phyloP scores from a whole-genome alignment of 2,888 invertebrate species.

The Arge pagana region DNA sequence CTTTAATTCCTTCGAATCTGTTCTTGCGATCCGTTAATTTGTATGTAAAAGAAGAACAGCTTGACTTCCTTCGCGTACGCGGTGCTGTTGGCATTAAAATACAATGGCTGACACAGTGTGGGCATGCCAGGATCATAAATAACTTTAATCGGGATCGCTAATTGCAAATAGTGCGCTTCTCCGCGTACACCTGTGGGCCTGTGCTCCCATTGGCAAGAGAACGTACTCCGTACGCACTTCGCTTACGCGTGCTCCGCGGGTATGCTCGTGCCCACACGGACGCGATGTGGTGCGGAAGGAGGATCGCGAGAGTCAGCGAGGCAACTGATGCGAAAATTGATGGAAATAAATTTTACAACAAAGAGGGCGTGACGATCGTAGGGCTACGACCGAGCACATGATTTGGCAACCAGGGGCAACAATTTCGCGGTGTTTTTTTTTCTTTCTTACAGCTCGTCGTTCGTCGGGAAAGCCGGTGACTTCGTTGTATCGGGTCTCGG shows the following conservation, averaged over 20 bases:
- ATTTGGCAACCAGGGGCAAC: too few species aligned
- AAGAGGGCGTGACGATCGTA: conserved; percentile 48
- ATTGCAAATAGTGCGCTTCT: conserved; percentile 53
- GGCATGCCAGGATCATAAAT: conserved; percentile 54
- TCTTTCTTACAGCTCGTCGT: too few species aligned
- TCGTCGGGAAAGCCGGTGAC: too few species aligned
- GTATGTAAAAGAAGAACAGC: conserved; percentile 36
- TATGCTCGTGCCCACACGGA: conserved; percentile 2
- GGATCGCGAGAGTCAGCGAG: conserved; percentile 9
- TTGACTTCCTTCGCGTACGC: conserved; percentile 36
- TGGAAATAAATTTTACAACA: conserved; percentile 58
- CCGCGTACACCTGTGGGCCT: conserved; percentile 43
- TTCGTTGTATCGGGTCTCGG: too few species aligned
- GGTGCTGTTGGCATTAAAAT: conserved; percentile 50
- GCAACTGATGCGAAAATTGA: conserved; percentile 55
- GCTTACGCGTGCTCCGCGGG: background rate
- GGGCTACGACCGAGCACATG: conserved; percentile 7
- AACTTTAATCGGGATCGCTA: conserved; percentile 58
- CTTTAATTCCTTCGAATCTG: conserved; percentile 19
- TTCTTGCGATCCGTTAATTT: conserved; percentile 37
- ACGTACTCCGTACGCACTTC: conserved; percentile 3
- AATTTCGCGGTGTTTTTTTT: too few species aligned
- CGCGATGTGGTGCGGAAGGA: conserved; percentile 1
- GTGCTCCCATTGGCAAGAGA: conserved; percentile 44
- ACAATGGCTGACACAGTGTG: conserved; percentile 56